Evolutionary conservation across 2,888 invertebrate species (phyloP), one percentile per base, ranked within the genome.

Genomic region (Erannis defoliaria): DNA sequence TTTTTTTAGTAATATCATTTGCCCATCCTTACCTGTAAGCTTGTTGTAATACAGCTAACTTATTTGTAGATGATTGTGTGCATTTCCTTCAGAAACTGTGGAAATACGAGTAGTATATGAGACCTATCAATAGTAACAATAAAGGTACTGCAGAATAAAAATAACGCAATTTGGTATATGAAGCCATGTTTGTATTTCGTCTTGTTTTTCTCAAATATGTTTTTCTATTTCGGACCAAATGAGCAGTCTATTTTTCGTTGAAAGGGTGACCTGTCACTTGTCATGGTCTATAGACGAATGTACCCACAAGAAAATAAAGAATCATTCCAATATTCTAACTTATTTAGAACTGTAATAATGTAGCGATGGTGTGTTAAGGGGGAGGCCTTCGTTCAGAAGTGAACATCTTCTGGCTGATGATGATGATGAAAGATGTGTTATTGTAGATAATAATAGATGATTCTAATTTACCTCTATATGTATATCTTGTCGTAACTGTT

Each of bases 61-160:
- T 26, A 26, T 26, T 26, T 26, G 26, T 26, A 8, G 26, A 4
- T 75, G 73, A 75, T 78, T 75, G 73, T 78, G 70, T 73, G 78
- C 75, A 80, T 79, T 77, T 71, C 70, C 35, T 40, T 55, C 51
- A 40, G 56, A 38, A 62, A 58, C 62, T 55, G 48, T 51, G 16
- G 50, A 51, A 40, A 48, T 50, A n/a, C n/a, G n/a, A n/a, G n/a
- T n/a, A 40, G 49, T 49, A 46, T 40, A 53, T 42, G 64, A 53
- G 43, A 58, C 48, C 35, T 51, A 67, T 62, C 65, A 57, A 55
- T 45, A 63, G 29, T 19, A 5, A 40, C 45, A 38, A 48, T 50
- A 18, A 48, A 2, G 42, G 35, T 29, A 18, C 14, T 49, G 23
- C 33, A n/a, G 43, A 55, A 49, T 54, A 59, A n/a, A 37, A 55